Evolutionary conservation across 2,888 invertebrate genomes (phyloP).

Genomic region (Steinernema scapterisci): DNA sequence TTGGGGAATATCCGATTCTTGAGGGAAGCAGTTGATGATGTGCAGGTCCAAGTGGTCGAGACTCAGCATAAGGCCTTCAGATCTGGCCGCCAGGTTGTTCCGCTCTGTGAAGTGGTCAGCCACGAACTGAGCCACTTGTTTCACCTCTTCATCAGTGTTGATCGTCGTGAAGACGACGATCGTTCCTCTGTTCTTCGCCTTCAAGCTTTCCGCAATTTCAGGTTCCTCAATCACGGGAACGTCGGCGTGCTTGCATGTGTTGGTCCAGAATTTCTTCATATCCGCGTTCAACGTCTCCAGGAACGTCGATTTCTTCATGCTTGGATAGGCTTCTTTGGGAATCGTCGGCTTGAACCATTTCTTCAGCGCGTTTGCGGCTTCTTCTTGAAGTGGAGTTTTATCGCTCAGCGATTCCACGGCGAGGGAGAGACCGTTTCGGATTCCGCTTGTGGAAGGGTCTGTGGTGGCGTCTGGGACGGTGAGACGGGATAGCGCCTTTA

Average conservation of each 20-base stretch:
- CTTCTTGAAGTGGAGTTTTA: conserved; percentile 43
- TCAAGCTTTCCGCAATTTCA: background rate
- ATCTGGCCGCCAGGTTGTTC: conserved; percentile 5
- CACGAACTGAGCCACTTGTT: background rate
- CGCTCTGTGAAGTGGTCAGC: conserved; percentile 22
- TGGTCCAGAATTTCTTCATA: background rate
- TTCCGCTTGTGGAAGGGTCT: conserved; percentile 49
- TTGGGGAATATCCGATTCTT: background rate
- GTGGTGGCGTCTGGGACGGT: conserved; percentile 73
- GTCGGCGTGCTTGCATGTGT: background rate
- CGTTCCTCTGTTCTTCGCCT: conserved; percentile 29
- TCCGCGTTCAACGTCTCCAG: background rate
- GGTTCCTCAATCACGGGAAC: background rate
- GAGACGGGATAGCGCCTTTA: conserved; percentile 77
- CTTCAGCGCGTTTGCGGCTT: background rate
- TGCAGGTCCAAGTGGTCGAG: conserved; percentile 42
- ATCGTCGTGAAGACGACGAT: conserved; percentile 38
- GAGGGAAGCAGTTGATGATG: conserved; percentile 41
- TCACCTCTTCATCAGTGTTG: background rate
- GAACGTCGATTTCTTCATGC: background rate
- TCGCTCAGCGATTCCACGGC: conserved; percentile 55
- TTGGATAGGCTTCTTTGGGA: background rate
- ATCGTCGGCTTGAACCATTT: background rate
- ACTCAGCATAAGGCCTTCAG: conserved; percentile 12
- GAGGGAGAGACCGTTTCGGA: conserved; percentile 52